Conservation (phyloP, 1,140 invertebrate species). For the Microplitis demolitor region DNA sequence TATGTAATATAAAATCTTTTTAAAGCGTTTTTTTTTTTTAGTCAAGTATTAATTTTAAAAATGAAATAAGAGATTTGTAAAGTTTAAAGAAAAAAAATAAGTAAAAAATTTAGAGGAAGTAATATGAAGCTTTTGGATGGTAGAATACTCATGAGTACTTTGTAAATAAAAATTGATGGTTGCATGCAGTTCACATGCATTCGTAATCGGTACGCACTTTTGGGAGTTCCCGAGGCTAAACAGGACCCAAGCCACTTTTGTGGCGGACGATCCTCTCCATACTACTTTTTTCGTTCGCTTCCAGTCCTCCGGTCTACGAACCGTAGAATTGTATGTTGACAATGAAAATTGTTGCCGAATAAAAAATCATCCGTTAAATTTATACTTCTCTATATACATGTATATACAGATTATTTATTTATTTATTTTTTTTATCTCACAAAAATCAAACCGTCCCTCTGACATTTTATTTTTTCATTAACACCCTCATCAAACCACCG, state of each 20-base stretch:
- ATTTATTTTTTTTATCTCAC: not conserved
- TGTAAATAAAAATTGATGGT: conserved; percentile 44
- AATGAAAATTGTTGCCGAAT: not conserved
- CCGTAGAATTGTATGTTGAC: not conserved
- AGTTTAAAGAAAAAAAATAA: conserved; percentile 10
- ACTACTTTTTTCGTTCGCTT: not conserved
- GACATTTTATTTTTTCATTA: conserved; percentile 27
- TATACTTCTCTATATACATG: not conserved
- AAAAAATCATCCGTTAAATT: not conserved
- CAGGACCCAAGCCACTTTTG: conserved; percentile 47
- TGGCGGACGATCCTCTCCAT: conserved; percentile 14
- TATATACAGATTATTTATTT: not conserved
- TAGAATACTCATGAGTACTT: conserved; percentile 35
- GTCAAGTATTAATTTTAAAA: not conserved
- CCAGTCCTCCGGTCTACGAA: too few species aligned
- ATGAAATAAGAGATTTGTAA: conserved; percentile 6
- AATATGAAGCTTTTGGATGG: conserved; percentile 24
- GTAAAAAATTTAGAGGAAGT: conserved; percentile 15
- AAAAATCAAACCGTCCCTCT: not conserved
- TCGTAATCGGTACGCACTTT: conserved; percentile 47
- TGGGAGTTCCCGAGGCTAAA: conserved; percentile 46
- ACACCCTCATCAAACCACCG: conserved; percentile 10
- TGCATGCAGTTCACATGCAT: conserved; percentile 40
- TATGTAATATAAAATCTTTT: too few species aligned
- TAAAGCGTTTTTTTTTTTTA: too few species aligned